Percentiles rank a stretch among this genome's conserved stretches.
Evolutionary conservation across 92 coral and sea anemone genomes (phyloP).

Genomic region (Heteractis magnifica): DNA sequence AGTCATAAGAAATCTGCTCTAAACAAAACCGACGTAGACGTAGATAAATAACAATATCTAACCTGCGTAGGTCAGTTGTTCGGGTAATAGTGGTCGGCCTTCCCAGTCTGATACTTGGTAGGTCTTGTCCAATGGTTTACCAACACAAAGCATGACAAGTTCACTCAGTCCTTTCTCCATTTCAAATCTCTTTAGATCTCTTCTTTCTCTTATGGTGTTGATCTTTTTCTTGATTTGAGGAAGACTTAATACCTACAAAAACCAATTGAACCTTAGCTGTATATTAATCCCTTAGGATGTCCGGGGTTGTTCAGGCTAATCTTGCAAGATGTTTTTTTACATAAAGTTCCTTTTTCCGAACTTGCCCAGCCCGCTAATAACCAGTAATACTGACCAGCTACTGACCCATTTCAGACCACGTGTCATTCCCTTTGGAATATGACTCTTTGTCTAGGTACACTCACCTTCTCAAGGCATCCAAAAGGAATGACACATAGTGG

Average conservation of each 20-base stretch:
- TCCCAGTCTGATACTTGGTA: conserved; percentile 99
- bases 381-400: no score
- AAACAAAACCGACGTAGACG: background rate
- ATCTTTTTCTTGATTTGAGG: conserved; percentile 65
- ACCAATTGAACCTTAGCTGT: background rate
- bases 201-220: conserved; percentile 28
- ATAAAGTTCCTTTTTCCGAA: no score
- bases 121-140: conserved; percentile 88
- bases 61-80: conserved; percentile 94
- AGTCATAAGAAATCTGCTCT: no score
- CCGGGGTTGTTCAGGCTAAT: no score
- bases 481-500: no score
- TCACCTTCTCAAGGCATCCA: no score
- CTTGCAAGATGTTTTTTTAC: no score
- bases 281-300: no score
- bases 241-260: conserved; percentile 49
- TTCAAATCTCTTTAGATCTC: conserved; percentile 37
- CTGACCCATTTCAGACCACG: no score
- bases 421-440: no score
- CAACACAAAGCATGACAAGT: conserved; percentile 81
- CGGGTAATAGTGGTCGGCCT: conserved; percentile 77
- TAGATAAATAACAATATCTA: background rate
- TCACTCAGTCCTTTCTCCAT: conserved; percentile 90
- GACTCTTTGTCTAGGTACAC: no score
- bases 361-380: no score